A percentile compares a stretch with the other conserved stretches of the same genome.
phyloP scores from a whole-genome alignment of 2,888 invertebrate genomes.

The Pogonocherus hispidulus region DNA sequence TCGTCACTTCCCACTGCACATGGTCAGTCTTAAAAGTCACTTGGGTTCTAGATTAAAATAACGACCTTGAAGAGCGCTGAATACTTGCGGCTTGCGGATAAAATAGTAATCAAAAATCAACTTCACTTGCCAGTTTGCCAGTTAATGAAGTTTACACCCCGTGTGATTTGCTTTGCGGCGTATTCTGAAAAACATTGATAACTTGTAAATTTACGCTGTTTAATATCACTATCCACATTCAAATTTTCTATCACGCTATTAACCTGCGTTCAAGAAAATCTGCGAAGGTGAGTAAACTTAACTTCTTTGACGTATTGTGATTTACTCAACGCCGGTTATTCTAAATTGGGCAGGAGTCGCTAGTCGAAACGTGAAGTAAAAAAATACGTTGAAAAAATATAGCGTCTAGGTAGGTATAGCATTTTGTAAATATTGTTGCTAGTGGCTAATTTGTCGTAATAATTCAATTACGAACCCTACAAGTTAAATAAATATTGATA shows the following conservation, averaged over 20 bases:
- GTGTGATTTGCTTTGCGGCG: slow-evolving; percentile 60
- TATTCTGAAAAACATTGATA: slow-evolving; percentile 58
- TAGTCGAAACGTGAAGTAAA: slow-evolving; percentile 18
- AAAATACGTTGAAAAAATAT: too few relatives aligned
- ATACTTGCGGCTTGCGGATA: slow-evolving; percentile 46
- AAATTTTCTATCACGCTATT: slow-evolving; percentile 25
- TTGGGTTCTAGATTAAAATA: slow-evolving; percentile 49
- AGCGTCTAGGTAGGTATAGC: too few relatives aligned
- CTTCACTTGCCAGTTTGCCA: slow-evolving; percentile 55
- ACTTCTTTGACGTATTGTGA: slow-evolving; percentile 50
- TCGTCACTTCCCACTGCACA: slow-evolving; percentile 47
- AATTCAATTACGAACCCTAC: background rate
- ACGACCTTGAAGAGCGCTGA: slow-evolving; percentile 54
- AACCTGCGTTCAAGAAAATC: slow-evolving; percentile 32
- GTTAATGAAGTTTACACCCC: slow-evolving; percentile 66
- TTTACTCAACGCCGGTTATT: slow-evolving; percentile 51
- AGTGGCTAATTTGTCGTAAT: slow-evolving; percentile 8
- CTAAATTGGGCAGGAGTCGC: slow-evolving; percentile 45
- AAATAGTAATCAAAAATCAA: slow-evolving; percentile 50
- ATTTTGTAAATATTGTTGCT: slow-evolving; percentile 5
- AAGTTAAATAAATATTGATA: slow-evolving; percentile 11
- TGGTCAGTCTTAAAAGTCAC: slow-evolving; percentile 34
- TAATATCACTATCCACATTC: slow-evolving; percentile 32
- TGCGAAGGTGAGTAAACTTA: slow-evolving; percentile 53
- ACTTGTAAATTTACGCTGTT: slow-evolving; percentile 41